Evolutionary conservation across 2,888 invertebrate species (phyloP), one percentile per base, ranked within the genome.

Genomic region (Antheraea yamamai): DNA sequence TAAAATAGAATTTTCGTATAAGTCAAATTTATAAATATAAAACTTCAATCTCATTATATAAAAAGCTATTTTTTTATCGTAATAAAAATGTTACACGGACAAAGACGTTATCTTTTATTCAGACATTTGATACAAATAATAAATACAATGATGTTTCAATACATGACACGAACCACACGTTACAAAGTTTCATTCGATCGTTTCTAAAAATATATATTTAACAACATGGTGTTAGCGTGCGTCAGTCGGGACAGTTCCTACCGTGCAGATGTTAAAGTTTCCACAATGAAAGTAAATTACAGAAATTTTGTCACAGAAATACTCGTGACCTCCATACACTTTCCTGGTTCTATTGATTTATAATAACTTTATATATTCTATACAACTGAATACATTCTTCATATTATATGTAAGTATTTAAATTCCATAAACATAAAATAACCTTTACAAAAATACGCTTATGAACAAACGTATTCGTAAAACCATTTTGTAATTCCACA

Each of bases 401-500:
- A 30, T 30, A 61, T 7, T 23, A 23, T 66, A 16, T 66, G 16
- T 30, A 66, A 16, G 16, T 66, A 30, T 66, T 66, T 30, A 6
- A 16, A 16, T 66, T 30, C 18, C 30, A 16, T 16, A 66, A 72
- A 30, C 52, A 23, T 47, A 23, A 52, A 39, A 47, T 30, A 70
- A 72, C 52, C 72, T 52, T 52, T 72, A 51, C 4, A 52, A 14
- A n/a, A 16, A 47, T 72, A n/a, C 26, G 8, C 23, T 51, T 72
- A 26, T 23, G 55, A 26, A 16, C 14, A 72, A 47, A 16, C 18
- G 18, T 72, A 75, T 74, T 70, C 52, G 51, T 52, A 76, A 71
- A 75, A 76, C 79, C 78, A 78, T 81, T 81, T 81, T 80, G 77
- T 77, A 81, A 81, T 81, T 82, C 81, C 81, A 79, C 78, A 80